A percentile compares a stretch with the other conserved stretches of the same genome.
Conservation (phyloP, 2,797 vertebrate genomes). For the Anisognathus igniventris region DNA sequence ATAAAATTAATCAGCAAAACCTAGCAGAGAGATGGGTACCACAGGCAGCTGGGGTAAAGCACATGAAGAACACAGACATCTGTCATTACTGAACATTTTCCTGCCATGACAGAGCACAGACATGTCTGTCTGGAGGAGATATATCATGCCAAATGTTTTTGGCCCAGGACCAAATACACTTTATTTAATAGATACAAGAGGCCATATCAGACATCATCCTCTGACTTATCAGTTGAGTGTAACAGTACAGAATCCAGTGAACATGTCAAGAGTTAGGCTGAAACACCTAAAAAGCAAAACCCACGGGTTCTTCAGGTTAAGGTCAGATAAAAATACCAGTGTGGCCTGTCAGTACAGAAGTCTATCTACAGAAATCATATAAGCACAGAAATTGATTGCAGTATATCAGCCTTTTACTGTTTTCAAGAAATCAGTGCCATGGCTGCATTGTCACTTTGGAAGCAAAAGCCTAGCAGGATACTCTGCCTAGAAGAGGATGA, state of each 20-base stretch:
- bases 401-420: neutral
- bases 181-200: neutral
- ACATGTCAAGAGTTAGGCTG: neutral
- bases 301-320: neutral
- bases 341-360: neutral
- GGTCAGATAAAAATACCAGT: neutral
- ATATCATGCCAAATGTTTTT: neutral
- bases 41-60: neutral
- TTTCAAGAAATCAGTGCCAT: neutral
- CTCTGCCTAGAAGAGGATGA: neutral
- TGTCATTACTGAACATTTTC: neutral
- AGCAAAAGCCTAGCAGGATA: neutral
- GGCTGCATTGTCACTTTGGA: neutral
- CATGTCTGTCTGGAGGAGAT: accelerated
- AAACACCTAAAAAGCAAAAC: neutral
- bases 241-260: neutral
- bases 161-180: neutral
- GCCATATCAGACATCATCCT: neutral
- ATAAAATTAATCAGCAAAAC: neutral
- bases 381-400: neutral
- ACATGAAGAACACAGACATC: neutral
- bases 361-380: neutral
- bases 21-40: neutral
- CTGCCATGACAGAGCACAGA: neutral
- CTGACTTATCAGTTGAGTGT: neutral